Percentiles rank a stretch among this genome's conserved stretches.
phyloP scores from a whole-genome alignment of 2,797 vertebrate species.

The Carapus acus region DNA sequence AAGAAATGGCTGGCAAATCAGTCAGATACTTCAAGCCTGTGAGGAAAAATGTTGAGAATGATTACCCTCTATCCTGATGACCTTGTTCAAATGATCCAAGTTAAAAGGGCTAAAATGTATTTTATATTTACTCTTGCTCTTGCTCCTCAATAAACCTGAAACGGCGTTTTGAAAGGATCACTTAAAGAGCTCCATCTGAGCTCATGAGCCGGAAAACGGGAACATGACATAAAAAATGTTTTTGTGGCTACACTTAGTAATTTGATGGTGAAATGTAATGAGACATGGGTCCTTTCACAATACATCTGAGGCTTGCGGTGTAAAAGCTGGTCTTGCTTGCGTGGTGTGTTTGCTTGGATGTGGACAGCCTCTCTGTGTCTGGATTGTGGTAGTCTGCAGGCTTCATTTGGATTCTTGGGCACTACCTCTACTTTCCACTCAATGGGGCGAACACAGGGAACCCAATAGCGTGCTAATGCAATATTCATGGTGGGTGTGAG shows the following conservation, averaged over 20 bases:
- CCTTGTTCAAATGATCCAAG: constrained; percentile 18
- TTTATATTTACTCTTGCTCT: background rate
- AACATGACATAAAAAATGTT: constrained; percentile 27
- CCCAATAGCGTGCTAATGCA: constrained; percentile 68
- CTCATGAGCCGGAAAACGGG: constrained; percentile 20
- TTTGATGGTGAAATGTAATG: constrained; percentile 44
- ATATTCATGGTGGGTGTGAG: constrained; percentile 73
- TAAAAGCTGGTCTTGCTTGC: constrained; percentile 42
- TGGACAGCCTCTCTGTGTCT: constrained; percentile 22
- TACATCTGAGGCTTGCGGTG: constrained; percentile 25
- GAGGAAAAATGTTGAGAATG: constrained; percentile 6
- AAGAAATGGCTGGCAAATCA: constrained; percentile 32
- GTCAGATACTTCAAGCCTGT: constrained; percentile 8
- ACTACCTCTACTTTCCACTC: constrained; percentile 44
- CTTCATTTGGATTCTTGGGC: constrained; percentile 42
- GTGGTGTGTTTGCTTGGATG: constrained; percentile 32
- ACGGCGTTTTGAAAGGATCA: background rate
- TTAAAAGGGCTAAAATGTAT: constrained; percentile 15
- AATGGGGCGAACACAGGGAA: constrained; percentile 62
- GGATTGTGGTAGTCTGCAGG: constrained; percentile 5
- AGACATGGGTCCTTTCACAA: constrained; percentile 34
- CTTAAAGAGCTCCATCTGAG: constrained; percentile 22
- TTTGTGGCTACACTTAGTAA: constrained; percentile 29
- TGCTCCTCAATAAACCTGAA: constrained; percentile 3
- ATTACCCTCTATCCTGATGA: constrained; percentile 22